Evolutionary conservation across 1,140 invertebrate genomes (phyloP), one percentile per base, ranked within the genome.

Genomic region (Drosophila trapezifrons): DNA sequence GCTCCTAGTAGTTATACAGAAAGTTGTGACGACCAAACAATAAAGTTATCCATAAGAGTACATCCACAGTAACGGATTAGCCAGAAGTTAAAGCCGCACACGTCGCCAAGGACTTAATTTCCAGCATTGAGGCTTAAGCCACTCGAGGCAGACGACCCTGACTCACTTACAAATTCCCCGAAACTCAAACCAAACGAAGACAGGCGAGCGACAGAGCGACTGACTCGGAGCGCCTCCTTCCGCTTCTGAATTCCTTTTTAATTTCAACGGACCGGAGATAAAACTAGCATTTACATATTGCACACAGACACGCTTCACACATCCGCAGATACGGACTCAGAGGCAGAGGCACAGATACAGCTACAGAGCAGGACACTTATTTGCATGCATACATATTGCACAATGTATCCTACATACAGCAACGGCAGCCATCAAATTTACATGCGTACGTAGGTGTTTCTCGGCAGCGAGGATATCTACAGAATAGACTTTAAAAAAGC

Each of bases 261-360:
- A 64, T 84, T 76, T 76, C 60, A 54, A 75, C 72, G 59, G 72
- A 58, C 60, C 60, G 47, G 60, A 76, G 60, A 76, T 76, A 76
- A 75, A 66, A 76, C 73, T 76, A 76, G 47, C 73, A 76, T 76
- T 76, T 76, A 76, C 74, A 76, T 76, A 76, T 77, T 65, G 43
- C 62, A 66, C 59, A 64, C 47, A 76, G 37, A 56, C 65, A 71
- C 65, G 66, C 51, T 32, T 70, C 67, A 47, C 67, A 71, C 67
- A 71, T 57, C 43, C 42, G 38, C 64, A 35, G 62, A 32, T 22
- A 46, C 29, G 10, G 29, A n/a, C 7, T 40, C 67, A 32, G 40
- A 38, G 15, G 38, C 20, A 22, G 17, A 42, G 29, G 29, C 13
- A 27, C 42, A 57, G 35, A 72, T 51, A 52, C 55, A 52, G 52